Conservation (phyloP, 2,113 vertebrate species). For the Proterorhinus semilunaris region DNA sequence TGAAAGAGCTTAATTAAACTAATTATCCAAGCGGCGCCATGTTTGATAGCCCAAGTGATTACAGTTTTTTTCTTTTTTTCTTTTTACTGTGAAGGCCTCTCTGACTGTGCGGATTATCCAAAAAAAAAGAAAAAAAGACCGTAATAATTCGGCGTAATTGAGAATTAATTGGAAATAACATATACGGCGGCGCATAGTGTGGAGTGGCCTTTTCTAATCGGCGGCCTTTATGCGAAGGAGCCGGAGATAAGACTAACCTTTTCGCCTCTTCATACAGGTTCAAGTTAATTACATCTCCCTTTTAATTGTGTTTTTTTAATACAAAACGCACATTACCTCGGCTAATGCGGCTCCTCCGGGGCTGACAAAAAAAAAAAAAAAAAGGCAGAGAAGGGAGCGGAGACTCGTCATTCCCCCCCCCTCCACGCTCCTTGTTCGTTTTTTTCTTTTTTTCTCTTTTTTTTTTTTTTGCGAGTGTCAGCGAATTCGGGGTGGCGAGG, state of each 20-base stretch:
- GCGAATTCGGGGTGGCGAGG: constrained; percentile 82
- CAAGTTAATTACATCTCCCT: constrained; percentile 96
- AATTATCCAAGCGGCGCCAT: constrained; percentile 75
- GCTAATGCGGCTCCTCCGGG: constrained; percentile 84
- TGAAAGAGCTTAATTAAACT: constrained; percentile 78
- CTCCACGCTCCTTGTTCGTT: constrained; percentile 64
- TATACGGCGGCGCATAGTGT: constrained; percentile 87
- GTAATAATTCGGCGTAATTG: constrained; percentile 90
- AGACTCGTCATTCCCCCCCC: constrained; percentile 47
- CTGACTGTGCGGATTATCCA: constrained; percentile 81
- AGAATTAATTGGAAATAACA: constrained; percentile 95
- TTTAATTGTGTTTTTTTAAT: constrained; percentile 95
- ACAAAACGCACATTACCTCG: constrained; percentile 86
- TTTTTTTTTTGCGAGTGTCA: constrained; percentile 81
- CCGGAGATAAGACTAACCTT: constrained; percentile 86
- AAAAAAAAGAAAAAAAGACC: constrained; percentile 47
- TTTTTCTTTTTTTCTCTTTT: constrained; percentile 9
- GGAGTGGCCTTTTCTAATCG: constrained; percentile 85
- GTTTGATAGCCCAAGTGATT: constrained; percentile 71
- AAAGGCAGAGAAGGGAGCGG: constrained; percentile 23
- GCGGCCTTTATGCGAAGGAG: constrained; percentile 80
- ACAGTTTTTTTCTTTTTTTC: constrained; percentile 33
- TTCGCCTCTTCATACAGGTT: constrained; percentile 81
- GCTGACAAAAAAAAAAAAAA: constrained; percentile 66
- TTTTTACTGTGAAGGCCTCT: constrained; percentile 71